Conservation (phyloP, 53 echinoderm and acorn worm species). For the Echinarachnius parma region DNA sequence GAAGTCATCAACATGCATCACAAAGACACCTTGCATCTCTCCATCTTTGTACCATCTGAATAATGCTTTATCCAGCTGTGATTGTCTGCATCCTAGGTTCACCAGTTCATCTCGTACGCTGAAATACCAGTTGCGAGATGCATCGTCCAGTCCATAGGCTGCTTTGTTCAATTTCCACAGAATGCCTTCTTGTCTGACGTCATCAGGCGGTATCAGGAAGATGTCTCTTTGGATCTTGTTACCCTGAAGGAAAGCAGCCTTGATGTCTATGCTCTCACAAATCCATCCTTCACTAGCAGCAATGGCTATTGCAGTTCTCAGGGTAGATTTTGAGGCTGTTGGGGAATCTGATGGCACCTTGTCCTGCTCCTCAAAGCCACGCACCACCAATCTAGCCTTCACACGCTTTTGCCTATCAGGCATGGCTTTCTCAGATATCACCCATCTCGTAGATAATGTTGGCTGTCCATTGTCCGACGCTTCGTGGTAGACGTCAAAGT, state of each 20-base stretch:
- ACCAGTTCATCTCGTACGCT: slow-evolving; percentile 38
- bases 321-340: slow-evolving; percentile 47
- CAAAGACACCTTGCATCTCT: slow-evolving; percentile 27
- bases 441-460: slow-evolving; percentile 43
- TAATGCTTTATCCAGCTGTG: slow-evolving; percentile 28
- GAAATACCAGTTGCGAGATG: slow-evolving; percentile 52
- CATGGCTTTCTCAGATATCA: slow-evolving; percentile 40
- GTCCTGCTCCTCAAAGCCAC: slow-evolving; percentile 54
- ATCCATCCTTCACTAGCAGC: slow-evolving; percentile 54
- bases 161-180: slow-evolving; percentile 47
- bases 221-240: slow-evolving; percentile 39
- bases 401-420: slow-evolving; percentile 34
- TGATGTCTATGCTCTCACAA: slow-evolving; percentile 53
- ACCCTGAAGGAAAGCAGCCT: slow-evolving; percentile 47
- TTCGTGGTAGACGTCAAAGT: slow-evolving; percentile 44
- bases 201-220: slow-evolving; percentile 28
- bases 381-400: slow-evolving; percentile 47
- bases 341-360: slow-evolving; percentile 49
- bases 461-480: slow-evolving; percentile 40
- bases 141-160: slow-evolving; percentile 56
- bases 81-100: slow-evolving; percentile 46
- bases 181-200: slow-evolving; percentile 44
- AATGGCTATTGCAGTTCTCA: slow-evolving; percentile 47
- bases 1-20: slow-evolving; percentile 57
- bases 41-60: slow-evolving; percentile 28